Conservation (phyloP, 2,888 invertebrate species). For the Hirtodrosophila duncani region DNA sequence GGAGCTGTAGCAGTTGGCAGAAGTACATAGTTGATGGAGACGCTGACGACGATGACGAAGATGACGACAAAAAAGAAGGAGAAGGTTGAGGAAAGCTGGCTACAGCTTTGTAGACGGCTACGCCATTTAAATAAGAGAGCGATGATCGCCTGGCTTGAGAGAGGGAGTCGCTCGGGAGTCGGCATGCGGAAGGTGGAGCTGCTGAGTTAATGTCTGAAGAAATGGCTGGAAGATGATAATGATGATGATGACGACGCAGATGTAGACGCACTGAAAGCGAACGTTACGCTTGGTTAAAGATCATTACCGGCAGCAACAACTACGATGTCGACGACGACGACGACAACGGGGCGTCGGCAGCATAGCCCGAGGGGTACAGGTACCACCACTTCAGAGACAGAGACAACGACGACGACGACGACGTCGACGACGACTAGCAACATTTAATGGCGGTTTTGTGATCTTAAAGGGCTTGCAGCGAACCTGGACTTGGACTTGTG, state of each 20-base stretch:
- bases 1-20: too few relatives aligned
- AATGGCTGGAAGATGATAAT: conserved; percentile 35
- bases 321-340: conserved; percentile 21
- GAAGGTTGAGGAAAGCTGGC: too few relatives aligned
- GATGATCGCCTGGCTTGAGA: conserved; percentile 14
- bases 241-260: conserved; percentile 67
- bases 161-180: not conserved
- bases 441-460: too few relatives aligned
- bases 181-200: conserved; percentile 20
- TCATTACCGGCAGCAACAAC: conserved; percentile 71
- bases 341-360: conserved; percentile 36
- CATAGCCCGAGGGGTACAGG: conserved; percentile 20
- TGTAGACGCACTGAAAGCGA: conserved; percentile 74
- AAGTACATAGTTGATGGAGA: too few relatives aligned
- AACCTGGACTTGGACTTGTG: too few relatives aligned
- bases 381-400: too few relatives aligned
- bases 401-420: not conserved
- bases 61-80: too few relatives aligned
- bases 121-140: conserved; percentile 32
- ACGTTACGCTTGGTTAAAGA: conserved; percentile 74
- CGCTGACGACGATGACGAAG: too few relatives aligned
- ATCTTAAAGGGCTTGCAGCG: too few relatives aligned
- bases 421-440: too few relatives aligned
- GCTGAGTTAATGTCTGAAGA: conserved; percentile 26
- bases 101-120: conserved; percentile 4